phyloP scores from a whole-genome alignment of 2,797 vertebrate species.

The Vespertilio murinus region DNA sequence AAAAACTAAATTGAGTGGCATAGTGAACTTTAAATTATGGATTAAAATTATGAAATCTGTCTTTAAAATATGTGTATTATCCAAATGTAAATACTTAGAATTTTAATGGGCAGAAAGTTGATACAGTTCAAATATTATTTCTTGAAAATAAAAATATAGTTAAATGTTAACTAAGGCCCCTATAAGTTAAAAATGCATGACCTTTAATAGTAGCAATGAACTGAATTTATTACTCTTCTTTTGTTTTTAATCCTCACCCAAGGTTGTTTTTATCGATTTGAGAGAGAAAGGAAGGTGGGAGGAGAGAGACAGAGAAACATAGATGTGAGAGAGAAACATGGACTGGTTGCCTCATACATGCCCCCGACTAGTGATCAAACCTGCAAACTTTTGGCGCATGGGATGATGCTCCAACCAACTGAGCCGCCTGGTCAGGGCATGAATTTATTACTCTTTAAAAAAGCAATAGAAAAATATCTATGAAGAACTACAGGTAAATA shows the following conservation, averaged over 20 bases:
- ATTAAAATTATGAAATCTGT: slow-evolving; percentile 17
- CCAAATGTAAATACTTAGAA: background rate
- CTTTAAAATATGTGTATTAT: slow-evolving; percentile 28
- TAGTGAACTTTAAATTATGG: background rate
- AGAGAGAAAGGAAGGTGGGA: background rate
- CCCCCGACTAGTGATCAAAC: background rate
- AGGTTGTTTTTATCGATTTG: background rate
- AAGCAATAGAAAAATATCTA: background rate
- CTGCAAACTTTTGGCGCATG: background rate
- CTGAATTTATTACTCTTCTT: slow-evolving; percentile 34
- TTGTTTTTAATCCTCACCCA: background rate
- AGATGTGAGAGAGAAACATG: background rate
- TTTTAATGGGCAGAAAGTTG: slow-evolving; percentile 11
- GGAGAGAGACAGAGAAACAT: background rate
- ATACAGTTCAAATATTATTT: background rate
- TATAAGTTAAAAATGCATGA: background rate
- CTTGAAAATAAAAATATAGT: background rate
- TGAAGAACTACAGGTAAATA: background rate
- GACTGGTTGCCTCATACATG: background rate
- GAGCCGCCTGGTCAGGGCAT: background rate
- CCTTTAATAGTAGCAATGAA: background rate
- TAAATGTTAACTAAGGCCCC: background rate
- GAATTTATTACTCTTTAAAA: background rate
- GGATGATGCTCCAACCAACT: background rate
- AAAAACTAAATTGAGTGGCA: background rate